A percentile compares a stretch with the other conserved stretches of the same genome.
Conservation (phyloP, 2,888 invertebrate genomes). For the Ochlodes sylvanus region DNA sequence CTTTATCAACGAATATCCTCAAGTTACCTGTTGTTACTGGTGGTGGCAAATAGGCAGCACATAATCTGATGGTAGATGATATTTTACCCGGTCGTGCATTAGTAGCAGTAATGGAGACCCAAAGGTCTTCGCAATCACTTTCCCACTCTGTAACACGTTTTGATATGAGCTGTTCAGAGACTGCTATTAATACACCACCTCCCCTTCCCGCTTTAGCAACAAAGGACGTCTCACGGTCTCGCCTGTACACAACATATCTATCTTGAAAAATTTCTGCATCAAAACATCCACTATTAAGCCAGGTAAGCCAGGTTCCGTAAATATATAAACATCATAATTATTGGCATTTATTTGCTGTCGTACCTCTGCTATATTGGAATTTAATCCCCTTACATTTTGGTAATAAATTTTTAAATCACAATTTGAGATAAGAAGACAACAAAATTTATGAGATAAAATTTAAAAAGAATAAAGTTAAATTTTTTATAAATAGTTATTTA, state of each 20-base stretch:
- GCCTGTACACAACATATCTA: constrained; percentile 38
- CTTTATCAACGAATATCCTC: constrained; percentile 20
- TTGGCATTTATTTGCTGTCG: constrained; percentile 27
- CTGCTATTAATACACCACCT: constrained; percentile 43
- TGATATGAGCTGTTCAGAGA: constrained; percentile 26
- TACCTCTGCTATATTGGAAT: constrained; percentile 31
- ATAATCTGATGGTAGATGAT: neutral
- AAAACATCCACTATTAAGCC: constrained; percentile 32
- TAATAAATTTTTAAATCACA: constrained; percentile 23
- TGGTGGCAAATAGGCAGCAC: constrained; percentile 37
- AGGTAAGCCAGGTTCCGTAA: constrained; percentile 40
- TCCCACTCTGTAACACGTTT: constrained; percentile 32
- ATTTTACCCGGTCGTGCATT: neutral
- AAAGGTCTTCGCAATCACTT: constrained; percentile 38
- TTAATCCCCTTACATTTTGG: constrained; percentile 37
- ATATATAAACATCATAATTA: constrained; percentile 37
- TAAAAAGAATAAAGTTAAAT: too few relatives aligned
- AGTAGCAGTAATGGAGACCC: constrained; percentile 30
- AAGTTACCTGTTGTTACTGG: constrained; percentile 21
- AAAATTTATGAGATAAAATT: too few relatives aligned
- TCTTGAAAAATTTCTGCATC: constrained; percentile 36
- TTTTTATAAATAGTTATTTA: too few relatives aligned
- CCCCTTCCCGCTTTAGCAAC: constrained; percentile 27
- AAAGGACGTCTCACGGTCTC: constrained; percentile 37
- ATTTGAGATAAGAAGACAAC: neutral